Base-by-base conservation (phyloP, 2,888 invertebrate genomes). In the Drosophila peninsularis region DNA sequence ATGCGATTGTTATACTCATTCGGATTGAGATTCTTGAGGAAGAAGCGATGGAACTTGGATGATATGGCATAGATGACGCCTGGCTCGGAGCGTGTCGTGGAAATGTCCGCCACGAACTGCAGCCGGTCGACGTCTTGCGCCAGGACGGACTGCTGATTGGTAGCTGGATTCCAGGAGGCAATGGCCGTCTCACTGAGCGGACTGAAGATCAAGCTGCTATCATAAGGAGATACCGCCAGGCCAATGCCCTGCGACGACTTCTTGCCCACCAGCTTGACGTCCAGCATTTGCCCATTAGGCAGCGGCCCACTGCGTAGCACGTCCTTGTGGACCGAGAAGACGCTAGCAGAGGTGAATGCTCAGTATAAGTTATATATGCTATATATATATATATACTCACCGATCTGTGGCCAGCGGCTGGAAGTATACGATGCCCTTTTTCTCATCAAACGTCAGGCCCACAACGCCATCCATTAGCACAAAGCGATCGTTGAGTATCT, bases 231-330 rank as follows among this genome's bases (percentile, higher is more conserved):
- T 0, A 96, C 94, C 0, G 95, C 94, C 21, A 97, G 88, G 0
- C 96, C 96, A 9, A 97, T 93, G 5, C 97, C 97, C 91, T 97
- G 97, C 0, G 97, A 97, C 0, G 97, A 96, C 91, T 97, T 97
- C 86, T 95, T 95, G 0, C 97, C 97, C 14, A 96, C 96, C 49
- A 97, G 93, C 71, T 95, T 94, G 0, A 97, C 95, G 0, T 96
- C 96, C 56, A 97, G 91, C 73, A 95, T 95, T 47, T 95, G 94
- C 39, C 95, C 95, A 78, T 95, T 95, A 0, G 95, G 94, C 1
- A 95, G 94, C 0, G 97, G 96, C 0, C 97, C 97, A 1, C 95
- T 94, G 2, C 95, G 94, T 17, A 97, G 92, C 0, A 94, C 95
- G 0, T 95, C 94, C 0, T 96, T 96, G 0, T 96, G 94, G 5